Evolutionary conservation across 2,888 invertebrate species (phyloP).

Genomic region (Drosophila tripunctata): DNA sequence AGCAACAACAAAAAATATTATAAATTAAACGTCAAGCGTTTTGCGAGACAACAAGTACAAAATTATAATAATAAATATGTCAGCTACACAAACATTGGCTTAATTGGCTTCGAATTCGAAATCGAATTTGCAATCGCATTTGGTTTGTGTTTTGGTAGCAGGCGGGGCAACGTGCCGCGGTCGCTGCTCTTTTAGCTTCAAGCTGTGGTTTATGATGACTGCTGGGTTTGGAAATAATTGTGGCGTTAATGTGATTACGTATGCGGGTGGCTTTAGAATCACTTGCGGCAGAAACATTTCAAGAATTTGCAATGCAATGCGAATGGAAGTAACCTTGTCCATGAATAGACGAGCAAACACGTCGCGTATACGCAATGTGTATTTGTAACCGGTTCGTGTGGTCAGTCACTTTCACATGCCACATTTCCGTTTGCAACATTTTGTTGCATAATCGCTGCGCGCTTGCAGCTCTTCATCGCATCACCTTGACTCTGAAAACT

Average conservation of each 20-base stretch:
- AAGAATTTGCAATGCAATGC: conserved; percentile 53
- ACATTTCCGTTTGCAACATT: conserved; percentile 62
- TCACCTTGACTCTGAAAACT: conserved; percentile 72
- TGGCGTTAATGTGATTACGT: conserved; percentile 50
- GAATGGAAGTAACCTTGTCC: conserved; percentile 62
- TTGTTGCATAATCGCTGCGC: conserved; percentile 56
- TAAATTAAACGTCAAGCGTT: conserved; percentile 35
- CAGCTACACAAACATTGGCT: conserved; percentile 56
- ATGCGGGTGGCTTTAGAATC: conserved; percentile 71
- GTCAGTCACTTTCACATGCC: conserved; percentile 69
- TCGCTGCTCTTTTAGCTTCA: conserved; percentile 39
- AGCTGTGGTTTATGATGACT: conserved; percentile 53
- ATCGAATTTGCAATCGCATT: conserved; percentile 3
- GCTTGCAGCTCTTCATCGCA: conserved; percentile 52
- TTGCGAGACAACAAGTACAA: conserved; percentile 33
- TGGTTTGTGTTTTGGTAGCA: conserved; percentile 21
- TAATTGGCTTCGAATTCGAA: conserved; percentile 48
- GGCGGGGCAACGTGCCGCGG: conserved; percentile 34
- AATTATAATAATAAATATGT: conserved; percentile 70
- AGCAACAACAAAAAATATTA: too few relatives aligned
- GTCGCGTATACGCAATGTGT: conserved; percentile 62
- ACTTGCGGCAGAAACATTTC: conserved; percentile 29
- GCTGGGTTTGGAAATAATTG: conserved; percentile 57
- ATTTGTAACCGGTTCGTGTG: conserved; percentile 46
- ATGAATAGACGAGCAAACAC: conserved; percentile 28